Evolutionary conservation across 2,797 vertebrate species (phyloP), one percentile per base, ranked within the genome.

Genomic region (Eremophila alpestris): DNA sequence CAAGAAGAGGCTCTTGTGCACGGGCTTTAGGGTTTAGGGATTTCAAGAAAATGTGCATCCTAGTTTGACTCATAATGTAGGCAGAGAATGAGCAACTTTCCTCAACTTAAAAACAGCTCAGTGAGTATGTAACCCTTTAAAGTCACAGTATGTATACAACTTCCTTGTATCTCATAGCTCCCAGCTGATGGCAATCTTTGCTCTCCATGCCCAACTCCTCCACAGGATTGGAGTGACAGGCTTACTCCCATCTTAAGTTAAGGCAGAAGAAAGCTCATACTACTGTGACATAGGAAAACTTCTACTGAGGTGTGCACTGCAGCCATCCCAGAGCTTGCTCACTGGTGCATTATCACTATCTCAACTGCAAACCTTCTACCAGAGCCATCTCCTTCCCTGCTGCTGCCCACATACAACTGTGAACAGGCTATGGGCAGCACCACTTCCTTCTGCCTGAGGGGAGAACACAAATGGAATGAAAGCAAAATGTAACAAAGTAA

Each of bases 21-120:
- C 0, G 0, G 59, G 76, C 76, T 94, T 89, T 67, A 89, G 70
- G n/a, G 84, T 90, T 91, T 90, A 90, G 81, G 90, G 94, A 95
- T 83, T 84, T 87, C 78, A 89, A 76, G 78, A 89, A 94, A 91
- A 93, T 36, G 54, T 55, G 56, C 77, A 92, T 91, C 64, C 71
- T 65, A 36, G 87, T 81, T 96, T 94, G 89, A 96, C 76, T 94
- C 82, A 94, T 71, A 83, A 86, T 16, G 67, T 73, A 94, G 87
- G 92, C 92, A 95, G 49, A 93, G 70, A 95, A 93, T 60, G 70
- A 88, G 68, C 89, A 96, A 84, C 84, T 74, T 83, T 86, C 52
- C 65, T 86, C 34, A 78, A 65, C 73, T 83, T 65, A 58, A 56
- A 77, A 59, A 82, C 34, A 76, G 70, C 87, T 86, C 49, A 46